Percentiles rank a stretch among this genome's conserved stretches.
phyloP scores from a whole-genome alignment of 2,797 vertebrate genomes.

The Ctenosaura bakeri region DNA sequence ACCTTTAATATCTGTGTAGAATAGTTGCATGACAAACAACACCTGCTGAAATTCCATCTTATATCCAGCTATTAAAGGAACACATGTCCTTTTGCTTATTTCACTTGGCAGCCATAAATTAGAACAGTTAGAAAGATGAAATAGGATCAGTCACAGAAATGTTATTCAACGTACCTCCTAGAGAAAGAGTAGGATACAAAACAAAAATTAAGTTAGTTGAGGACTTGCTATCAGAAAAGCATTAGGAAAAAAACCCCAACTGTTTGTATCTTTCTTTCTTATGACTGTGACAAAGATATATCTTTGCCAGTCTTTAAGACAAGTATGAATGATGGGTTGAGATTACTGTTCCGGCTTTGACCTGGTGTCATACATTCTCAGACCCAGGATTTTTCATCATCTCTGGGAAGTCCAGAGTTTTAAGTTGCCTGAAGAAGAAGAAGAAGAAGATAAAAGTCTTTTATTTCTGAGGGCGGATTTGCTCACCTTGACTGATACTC shows the following conservation, averaged over 20 bases:
- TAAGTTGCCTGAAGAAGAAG: slow-evolving; percentile 37
- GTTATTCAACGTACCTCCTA: neutral
- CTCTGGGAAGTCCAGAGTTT: neutral
- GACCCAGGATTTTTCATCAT: slow-evolving; percentile 25
- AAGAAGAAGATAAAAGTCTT: slow-evolving; percentile 35
- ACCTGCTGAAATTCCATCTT: no score
- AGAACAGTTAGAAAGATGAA: neutral
- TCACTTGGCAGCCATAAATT: no score
- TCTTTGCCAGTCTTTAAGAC: slow-evolving; percentile 25
- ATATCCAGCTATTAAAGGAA: no score
- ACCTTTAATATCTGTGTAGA: no score
- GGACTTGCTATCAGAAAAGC: neutral
- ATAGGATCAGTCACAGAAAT: neutral
- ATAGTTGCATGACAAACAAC: no score
- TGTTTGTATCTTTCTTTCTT: neutral
- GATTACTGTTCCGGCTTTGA: neutral
- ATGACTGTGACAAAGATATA: neutral
- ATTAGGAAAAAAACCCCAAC: neutral
- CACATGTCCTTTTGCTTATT: no score
- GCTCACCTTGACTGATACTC: slow-evolving; percentile 32
- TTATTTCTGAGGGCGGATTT: slow-evolving; percentile 11
- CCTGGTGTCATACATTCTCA: neutral
- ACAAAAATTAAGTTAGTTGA: neutral
- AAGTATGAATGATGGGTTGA: slow-evolving; percentile 23
- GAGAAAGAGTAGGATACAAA: neutral